Evolutionary conservation across 2,888 invertebrate species (phyloP), one percentile per base, ranked within the genome.

Genomic region (Pedicia rivosa): DNA sequence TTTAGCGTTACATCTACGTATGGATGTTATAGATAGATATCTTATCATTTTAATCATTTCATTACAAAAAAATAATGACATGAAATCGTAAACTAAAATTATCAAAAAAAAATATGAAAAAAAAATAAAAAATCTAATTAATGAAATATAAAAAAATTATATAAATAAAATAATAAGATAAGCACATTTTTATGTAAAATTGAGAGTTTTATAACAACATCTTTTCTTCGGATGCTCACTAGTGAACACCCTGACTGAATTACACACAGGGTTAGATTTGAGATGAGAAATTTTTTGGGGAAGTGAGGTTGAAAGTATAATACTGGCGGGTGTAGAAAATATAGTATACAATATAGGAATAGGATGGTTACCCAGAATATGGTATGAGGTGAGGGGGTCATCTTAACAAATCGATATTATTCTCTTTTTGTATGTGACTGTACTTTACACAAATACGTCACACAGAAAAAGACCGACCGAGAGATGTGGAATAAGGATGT

Each of bases 321-420:
- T 43, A 37, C 47, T 53, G 47, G 50, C 48, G 52, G 53, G 46
- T 54, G 52, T 48, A 56, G 57, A 59, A 56, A 58, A 56, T 54
- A 14, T 8, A 30, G 29, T 12, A 14, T 19, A 12, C 13, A 14
- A 22, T 22, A 19, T 19, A 29, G 37, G 37, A 13, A 30, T n/a
- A 19, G 40, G 41, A 30, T 37, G 16, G 36, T n/a, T n/a, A n/a
- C n/a, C n/a, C n/a, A n/a, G 8, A 24, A 4, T 24, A 31, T 35
- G 40, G 44, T 34, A 32, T 36, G 45, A 40, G 40, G 15, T 43
- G 16, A 29, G 33, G 38, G 33, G 43, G 62, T 65, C 66, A 64
- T 66, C 66, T 67, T 66, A 65, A 66, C 66, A 66, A 66, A 67
- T 67, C 66, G 66, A 67, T 67, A 66, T 66, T 65, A 66, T 66